Evolutionary conservation across 2,113 vertebrate species (phyloP), one percentile per base, ranked within the genome.

Genomic region (Leptodactylus fuscus): DNA sequence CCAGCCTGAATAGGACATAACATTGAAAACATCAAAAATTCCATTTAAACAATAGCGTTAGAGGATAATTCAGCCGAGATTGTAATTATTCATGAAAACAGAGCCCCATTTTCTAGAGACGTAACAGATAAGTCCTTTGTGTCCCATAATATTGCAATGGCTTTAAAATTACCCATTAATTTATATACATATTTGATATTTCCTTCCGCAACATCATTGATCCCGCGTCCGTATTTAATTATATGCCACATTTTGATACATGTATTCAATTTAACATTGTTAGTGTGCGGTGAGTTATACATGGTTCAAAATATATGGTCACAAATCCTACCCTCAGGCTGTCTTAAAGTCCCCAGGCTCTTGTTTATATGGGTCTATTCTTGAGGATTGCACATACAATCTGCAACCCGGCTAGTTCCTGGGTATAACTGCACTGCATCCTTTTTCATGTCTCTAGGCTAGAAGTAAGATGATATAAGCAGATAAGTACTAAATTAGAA

Each of bases 401-500:
- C 22, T 80, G 55, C 77, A 44, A 24, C 77, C 77, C 44, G 55
- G 77, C 36, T 44, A 20, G 20, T 53, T 80, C 34, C 36, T 80
- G 53, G 53, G 34, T 44, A 80, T 41, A 62, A 55, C 36, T 41
- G n/a, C n/a, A 16, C n/a, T 10, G 53, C 77, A 62, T 80, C 60
- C 79, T 48, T 48, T 81, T 29, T 13, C 27, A 12, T 81, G 41
- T 49, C 79, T 81, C 60, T n/a, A 81, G 79, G 58, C 79, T 65
- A 32, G 58, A 81, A 22, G 41, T 32, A 49, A 69, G 79, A 81
- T 81, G 38, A 67, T 81, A 81, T 34, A 49, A 48, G 58, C 60
- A 69, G 60, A 81, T 81, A 81, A 80, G 53, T 38, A 80, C 53
- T 55, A 53, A 83, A 58, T 83, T 83, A 83, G 67, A 74, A 83